Percentiles rank a stretch among this genome's conserved stretches.
These are phyloP conservation scores for Panthera uncia DNA, from an alignment of 2,113 vertebrate species.

Conservation along the genomic window DNA sequence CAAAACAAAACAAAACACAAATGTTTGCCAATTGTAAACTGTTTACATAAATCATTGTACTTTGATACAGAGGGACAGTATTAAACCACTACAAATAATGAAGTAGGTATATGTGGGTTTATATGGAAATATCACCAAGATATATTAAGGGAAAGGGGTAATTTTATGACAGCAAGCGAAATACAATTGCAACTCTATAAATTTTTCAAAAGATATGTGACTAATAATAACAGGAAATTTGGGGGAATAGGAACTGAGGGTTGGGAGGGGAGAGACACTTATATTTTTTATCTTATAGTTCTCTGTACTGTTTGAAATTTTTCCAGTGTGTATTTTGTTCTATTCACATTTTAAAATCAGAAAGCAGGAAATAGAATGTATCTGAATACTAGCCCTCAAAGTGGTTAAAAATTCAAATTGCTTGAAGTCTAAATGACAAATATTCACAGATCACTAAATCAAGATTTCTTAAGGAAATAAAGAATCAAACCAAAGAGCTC, in stretches of 20 bases:
- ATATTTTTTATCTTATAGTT: not conserved
- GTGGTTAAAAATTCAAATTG: not conserved
- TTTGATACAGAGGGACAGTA: not conserved
- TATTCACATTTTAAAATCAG: constrained; percentile 17
- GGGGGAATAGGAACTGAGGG: not conserved
- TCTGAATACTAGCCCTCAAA: not conserved
- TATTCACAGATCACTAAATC: not conserved
- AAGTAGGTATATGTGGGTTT: not conserved
- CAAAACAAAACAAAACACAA: not conserved
- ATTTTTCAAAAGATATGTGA: not conserved
- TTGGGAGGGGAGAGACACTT: not conserved
- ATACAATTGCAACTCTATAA: not conserved
- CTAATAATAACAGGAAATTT: not conserved
- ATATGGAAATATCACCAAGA: not conserved
- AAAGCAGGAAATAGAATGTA: not conserved
- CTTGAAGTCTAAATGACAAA: not conserved
- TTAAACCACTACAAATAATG: not conserved
- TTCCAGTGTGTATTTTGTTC: not conserved
- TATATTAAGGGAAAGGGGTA: not conserved
- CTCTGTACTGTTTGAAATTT: not conserved
- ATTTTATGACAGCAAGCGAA: not conserved
- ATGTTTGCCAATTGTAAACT: not conserved
- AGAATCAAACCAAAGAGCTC: not conserved
- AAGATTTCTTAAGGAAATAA: not conserved
- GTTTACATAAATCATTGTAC: not conserved